Base-by-base conservation (phyloP, 2,888 invertebrate genomes). In the Cryptocheilus praepositus region DNA sequence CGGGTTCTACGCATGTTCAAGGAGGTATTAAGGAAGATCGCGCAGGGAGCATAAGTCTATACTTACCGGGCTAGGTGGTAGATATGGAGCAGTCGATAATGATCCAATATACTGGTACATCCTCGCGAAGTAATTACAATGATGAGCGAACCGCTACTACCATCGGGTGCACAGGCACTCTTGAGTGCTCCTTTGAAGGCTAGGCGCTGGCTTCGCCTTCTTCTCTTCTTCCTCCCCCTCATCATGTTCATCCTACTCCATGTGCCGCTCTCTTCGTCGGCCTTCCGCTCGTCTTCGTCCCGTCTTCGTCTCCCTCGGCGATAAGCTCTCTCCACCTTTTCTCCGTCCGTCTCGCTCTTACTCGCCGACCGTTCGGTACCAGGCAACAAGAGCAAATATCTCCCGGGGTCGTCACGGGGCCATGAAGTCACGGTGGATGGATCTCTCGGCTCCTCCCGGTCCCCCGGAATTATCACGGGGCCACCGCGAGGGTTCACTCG, bases 91-190 rank as follows among this genome's bases (percentile, higher is more conserved):
- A 84, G 79, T 84, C 85, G 86, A 87, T 86, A 87, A 86, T 86
- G 86, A 87, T 86, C 86, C 86, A 86, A 86, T 86, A 86, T 86
- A 83, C 84, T 83, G 83, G 83, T 84, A 87, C 86, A 87, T 86
- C 86, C 83, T 86, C 77, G 84, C 80, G 81, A 86, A 87, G 87
- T 87, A 87, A 87, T 87, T 86, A 86, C 86, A 86, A 87, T 86
- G 86, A 87, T 86, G 85, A 86, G 85, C 83, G 81, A 86, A 84
- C 81, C 83, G 86, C 86, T 86, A 74, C 79, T 72, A 86, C 83
- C 83, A 83, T 75, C 77, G 76, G 71, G 55, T 66, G 54, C 62
- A 61, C 71, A 67, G 52, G 61, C 52, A 59, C 53, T 61, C 36
- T 36, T 36, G 36, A 36, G 36, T 67, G 77, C 81, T 82, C 70